Evolutionary conservation across 2,113 vertebrate species (phyloP), one percentile per base, ranked within the genome.

Genomic region (Pogonocichla stellata): DNA sequence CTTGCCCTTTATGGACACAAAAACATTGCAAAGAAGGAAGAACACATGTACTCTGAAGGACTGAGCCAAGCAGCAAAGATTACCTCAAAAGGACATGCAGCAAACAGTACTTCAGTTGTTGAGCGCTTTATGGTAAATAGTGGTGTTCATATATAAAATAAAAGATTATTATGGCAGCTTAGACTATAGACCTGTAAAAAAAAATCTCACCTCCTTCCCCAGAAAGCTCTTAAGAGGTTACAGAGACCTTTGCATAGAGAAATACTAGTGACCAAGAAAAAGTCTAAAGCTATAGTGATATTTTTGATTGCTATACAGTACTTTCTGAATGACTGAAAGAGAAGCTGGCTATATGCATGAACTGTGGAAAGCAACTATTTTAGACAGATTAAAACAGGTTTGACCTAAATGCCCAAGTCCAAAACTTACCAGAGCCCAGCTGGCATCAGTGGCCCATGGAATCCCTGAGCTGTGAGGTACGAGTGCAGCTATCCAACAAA

Each of bases 1-100:
- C 88, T 86, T 78, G 29, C 65, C 88, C 88, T 86, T 93, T 96
- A 94, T 43, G 69, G 94, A 74, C 60, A 75, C 19, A 28, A 84
- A 92, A 89, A 64, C 73, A 74, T n/a, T 48, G 24, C 43, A 92
- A 66, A 81, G 61, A 72, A 88, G 29, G 56, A 88, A 60, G 56
- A 42, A 54, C 28, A 33, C 0, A 3, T 31, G 50, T 54, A 18
- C n/a, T 29, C 48, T 24, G 42, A 86, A 90, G 79, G 80, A 69
- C 2, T 23, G 60, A 90, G 43, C 40, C 77, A 82, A 50, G 24
- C 14, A 42, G 51, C 38, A 86, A 88, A 84, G 60, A 62, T 34
- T 53, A 56, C 48, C n/a, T 38, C 64, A 67, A 56, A 86, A 93
- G 64, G 56, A 60, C 40, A 36, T 8, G 14, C 19, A 67, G n/a